Base-by-base conservation (phyloP, 2,888 invertebrate species). In the Drosophila nr. fundita region DNA sequence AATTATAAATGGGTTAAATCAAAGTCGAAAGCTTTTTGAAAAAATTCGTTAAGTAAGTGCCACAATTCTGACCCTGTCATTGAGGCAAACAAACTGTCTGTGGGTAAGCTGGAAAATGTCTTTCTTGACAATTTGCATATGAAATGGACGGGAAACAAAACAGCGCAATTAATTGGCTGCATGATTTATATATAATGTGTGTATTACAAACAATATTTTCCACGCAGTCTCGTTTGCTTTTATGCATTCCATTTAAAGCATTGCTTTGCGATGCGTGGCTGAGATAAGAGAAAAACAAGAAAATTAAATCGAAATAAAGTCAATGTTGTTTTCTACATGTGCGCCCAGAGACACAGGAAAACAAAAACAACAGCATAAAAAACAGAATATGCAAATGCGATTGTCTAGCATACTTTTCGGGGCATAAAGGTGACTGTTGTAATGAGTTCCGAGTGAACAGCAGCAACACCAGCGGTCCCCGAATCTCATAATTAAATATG, bases 321-420 rank as follows among this genome's bases (percentile, higher is more conserved):
- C 67, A 74, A 81, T 61, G 65, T 63, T 50, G 24, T 45, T 45
- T 59, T 10, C 55, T 34, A 53, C 69, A 70, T 64, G 71, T 63
- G 60, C 50, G 73, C 63, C 30, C n/a, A 36, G 13, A n/a, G 24
- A 32, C 60, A 61, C 15, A 34, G 10, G 54, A 24, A 29, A 48
- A 36, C 29, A 8, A 13, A 32, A 52, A 49, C 32, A 71, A 32
- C 49, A 54, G 50, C 66, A 49, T 40, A 61, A 57, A 68, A 80
- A 76, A 67, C 66, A 71, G 71, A 83, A 83, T 87, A 87, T 89
- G 89, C 89, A 82, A 85, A 85, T 81, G 68, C 55, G 70, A 65
- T 78, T 74, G 67, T 69, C 50, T 58, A 55, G 80, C 76, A 76
- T 67, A 68, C 55, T 52, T 67, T 76, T 50, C 38, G 13, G 54